These are phyloP conservation scores for Portevinia maculata DNA, from an alignment of 2,888 invertebrate genomes.

Conservation along the genomic window DNA sequence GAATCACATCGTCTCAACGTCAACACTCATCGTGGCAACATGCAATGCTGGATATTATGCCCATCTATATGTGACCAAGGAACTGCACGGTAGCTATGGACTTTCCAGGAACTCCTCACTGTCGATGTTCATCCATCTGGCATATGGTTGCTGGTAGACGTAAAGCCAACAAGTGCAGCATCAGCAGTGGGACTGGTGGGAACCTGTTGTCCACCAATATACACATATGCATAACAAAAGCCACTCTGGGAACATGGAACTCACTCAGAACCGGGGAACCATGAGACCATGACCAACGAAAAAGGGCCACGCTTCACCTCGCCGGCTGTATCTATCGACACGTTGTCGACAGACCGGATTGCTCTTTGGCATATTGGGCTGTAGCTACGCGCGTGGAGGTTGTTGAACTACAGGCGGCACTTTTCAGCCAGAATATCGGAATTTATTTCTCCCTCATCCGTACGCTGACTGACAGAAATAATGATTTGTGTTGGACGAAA, in stretches of 20 bases:
- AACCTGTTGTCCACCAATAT: conserved; percentile 61
- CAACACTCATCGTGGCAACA: conserved; percentile 54
- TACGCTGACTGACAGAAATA: conserved; percentile 56
- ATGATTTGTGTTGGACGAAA: conserved; percentile 69
- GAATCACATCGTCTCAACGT: conserved; percentile 46
- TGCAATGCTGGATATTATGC: conserved; percentile 43
- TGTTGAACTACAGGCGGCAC: conserved; percentile 67
- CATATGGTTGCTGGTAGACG: conserved; percentile 17
- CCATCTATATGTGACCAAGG: conserved; percentile 17
- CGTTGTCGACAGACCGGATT: conserved; percentile 63
- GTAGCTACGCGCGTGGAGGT: conserved; percentile 40
- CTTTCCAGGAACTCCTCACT: conserved; percentile 34
- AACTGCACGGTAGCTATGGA: conserved; percentile 52
- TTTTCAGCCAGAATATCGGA: conserved; percentile 57
- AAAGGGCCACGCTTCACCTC: conserved; percentile 55
- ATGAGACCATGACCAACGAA: conserved; percentile 60
- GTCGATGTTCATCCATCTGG: conserved; percentile 11
- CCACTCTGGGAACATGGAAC: conserved; percentile 6
- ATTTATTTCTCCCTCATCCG: conserved; percentile 52
- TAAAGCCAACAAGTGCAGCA: conserved; percentile 63
- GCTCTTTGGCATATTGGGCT: conserved; percentile 65
- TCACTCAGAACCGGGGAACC: conserved; percentile 22
- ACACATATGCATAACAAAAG: conserved; percentile 51
- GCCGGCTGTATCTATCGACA: conserved; percentile 36
- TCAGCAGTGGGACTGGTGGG: conserved; percentile 10